Conservation (phyloP, 2,888 invertebrate species). For the Cephus rjabovi region DNA sequence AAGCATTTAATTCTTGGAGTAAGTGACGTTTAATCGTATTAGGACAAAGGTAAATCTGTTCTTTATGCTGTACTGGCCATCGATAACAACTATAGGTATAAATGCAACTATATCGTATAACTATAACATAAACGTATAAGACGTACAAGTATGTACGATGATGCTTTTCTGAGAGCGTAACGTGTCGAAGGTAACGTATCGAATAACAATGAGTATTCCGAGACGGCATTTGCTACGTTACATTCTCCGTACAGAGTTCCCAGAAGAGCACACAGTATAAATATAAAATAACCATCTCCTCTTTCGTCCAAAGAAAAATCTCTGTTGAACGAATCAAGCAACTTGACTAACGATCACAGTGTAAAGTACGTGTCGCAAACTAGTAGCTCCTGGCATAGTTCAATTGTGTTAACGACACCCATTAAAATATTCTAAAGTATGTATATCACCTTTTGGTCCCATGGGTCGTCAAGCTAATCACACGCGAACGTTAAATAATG, state of each 20-base stretch:
- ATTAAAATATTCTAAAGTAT: not conserved
- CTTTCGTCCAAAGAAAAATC: not conserved
- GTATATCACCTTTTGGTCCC: not conserved
- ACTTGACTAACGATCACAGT: constrained; percentile 17
- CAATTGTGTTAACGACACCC: not conserved
- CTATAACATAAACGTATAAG: not conserved
- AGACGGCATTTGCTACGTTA: not conserved
- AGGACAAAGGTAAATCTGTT: not conserved
- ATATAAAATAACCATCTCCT: constrained; percentile 5
- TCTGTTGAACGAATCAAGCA: not conserved
- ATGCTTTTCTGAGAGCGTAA: not conserved
- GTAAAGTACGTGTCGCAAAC: not conserved
- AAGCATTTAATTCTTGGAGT: not conserved
- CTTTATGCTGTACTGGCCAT: constrained; percentile 16
- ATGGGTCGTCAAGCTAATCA: not conserved
- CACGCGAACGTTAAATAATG: not conserved
- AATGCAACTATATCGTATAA: not conserved
- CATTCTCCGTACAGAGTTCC: not conserved
- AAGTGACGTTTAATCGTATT: not conserved
- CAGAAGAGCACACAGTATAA: not conserved
- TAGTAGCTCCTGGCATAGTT: not conserved
- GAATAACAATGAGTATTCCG: not conserved
- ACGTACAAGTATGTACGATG: not conserved
- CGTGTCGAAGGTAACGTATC: not conserved
- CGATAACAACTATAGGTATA: not conserved